A percentile compares a stretch with the other conserved stretches of the same genome.
These are phyloP conservation scores for Metallyticus violacea DNA, from an alignment of 2,888 invertebrate species.

Conservation along the genomic window DNA sequence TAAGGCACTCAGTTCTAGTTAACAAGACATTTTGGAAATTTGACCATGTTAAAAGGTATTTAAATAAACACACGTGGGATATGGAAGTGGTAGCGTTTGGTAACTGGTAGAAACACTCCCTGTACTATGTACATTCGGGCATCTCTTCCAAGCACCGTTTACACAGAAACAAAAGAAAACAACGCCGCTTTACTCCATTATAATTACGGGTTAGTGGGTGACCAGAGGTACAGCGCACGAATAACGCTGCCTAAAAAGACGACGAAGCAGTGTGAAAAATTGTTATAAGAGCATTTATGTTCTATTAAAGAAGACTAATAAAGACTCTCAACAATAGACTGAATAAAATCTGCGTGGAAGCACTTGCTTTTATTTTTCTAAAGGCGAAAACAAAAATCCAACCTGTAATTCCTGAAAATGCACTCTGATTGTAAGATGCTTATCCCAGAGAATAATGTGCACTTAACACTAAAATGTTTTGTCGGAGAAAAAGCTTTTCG, in stretches of 20 bases:
- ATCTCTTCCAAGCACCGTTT: not conserved
- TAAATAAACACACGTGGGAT: not conserved
- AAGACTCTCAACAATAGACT: not conserved
- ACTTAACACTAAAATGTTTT: not conserved
- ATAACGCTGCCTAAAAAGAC: not conserved
- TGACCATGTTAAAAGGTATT: not conserved
- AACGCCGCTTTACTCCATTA: not conserved
- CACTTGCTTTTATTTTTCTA: not conserved
- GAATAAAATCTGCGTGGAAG: not conserved
- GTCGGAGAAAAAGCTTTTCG: not conserved
- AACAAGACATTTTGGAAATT: too few relatives aligned
- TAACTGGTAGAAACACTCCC: not conserved
- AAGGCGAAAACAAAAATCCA: not conserved
- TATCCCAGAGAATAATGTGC: not conserved
- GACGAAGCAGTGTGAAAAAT: not conserved
- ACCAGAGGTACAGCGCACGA: not conserved
- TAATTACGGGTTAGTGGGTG: not conserved
- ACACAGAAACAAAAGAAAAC: not conserved
- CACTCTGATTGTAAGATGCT: not conserved
- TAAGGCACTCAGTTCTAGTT: too few relatives aligned
- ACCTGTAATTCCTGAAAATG: not conserved
- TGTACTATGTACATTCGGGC: not conserved
- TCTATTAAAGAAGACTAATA: not conserved
- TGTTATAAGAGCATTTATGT: not conserved
- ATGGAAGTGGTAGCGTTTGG: not conserved